Evolutionary conservation across 2,113 vertebrate species (phyloP).

Genomic region (Varanus salvator): DNA sequence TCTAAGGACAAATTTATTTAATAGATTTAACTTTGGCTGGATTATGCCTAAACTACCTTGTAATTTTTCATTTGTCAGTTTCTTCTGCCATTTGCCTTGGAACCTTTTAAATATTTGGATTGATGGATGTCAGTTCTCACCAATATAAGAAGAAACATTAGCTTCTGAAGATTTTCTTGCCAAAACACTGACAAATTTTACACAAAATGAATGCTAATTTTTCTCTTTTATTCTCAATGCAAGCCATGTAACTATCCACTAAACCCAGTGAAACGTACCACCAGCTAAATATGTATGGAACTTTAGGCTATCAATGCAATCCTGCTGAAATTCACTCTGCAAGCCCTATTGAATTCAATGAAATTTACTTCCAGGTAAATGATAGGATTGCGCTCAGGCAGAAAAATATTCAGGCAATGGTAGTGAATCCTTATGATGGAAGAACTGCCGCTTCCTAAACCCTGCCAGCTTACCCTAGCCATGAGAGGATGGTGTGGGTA

Average conservation of each 20-base stretch:
- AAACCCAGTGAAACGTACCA: not conserved
- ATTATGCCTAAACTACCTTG: not conserved
- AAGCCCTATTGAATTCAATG: not conserved
- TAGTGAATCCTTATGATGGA: not conserved
- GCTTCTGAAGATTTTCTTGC: not conserved
- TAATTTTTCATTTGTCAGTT: not conserved
- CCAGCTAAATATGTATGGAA: not conserved
- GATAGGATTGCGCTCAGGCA: not conserved
- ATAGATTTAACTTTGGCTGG: not conserved
- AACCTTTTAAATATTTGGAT: not conserved
- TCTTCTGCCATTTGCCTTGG: not conserved
- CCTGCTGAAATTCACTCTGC: not conserved
- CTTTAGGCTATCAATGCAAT: not conserved
- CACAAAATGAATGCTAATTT: constrained; percentile 27
- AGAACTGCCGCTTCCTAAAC: not conserved
- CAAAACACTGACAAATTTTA: rapidly evolving
- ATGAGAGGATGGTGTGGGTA: not conserved
- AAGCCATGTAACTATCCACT: not conserved
- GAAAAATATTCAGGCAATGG: not conserved
- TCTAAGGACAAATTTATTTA: not conserved
- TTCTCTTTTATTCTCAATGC: constrained; percentile 1
- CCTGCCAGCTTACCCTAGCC: not conserved
- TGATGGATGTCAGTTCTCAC: not conserved
- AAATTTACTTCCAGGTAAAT: not conserved
- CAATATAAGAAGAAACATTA: not conserved